A percentile compares a stretch with the other conserved stretches of the same genome.
Conservation (phyloP, 2,113 vertebrate species). For the Coryphaenoides rupestris region DNA sequence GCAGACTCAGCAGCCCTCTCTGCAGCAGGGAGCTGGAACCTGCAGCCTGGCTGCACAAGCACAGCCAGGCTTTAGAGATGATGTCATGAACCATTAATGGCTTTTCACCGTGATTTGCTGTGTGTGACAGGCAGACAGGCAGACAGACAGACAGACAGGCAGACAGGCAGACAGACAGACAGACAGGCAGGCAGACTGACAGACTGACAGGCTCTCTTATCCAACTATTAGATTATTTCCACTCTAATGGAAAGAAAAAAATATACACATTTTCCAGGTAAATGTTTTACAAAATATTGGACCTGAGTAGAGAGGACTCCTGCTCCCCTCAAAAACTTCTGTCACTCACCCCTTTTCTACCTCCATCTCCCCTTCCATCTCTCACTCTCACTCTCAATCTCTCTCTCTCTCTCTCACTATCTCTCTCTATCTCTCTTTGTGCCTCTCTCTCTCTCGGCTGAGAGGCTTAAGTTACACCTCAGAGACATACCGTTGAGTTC, state of each 20-base stretch:
- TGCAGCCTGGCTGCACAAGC: background rate
- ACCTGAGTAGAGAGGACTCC: background rate
- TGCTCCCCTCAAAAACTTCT: slow-evolving; percentile 19
- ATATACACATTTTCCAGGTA: too few relatives aligned
- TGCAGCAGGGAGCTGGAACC: background rate
- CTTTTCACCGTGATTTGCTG: background rate
- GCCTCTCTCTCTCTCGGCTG: background rate
- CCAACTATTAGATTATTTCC: too few relatives aligned
- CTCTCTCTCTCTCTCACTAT: slow-evolving; percentile 5
- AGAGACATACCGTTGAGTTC: slow-evolving; percentile 33
- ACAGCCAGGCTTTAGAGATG: background rate
- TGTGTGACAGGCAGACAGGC: background rate
- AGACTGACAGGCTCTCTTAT: too few relatives aligned
- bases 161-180: too few relatives aligned
- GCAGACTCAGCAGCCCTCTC: background rate
- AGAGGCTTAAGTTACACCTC: slow-evolving; percentile 49
- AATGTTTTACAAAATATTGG: too few relatives aligned
- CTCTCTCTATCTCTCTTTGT: slow-evolving; percentile 27
- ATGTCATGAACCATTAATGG: background rate
- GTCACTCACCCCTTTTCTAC: slow-evolving; percentile 18
- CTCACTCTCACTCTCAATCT: slow-evolving; percentile 18
- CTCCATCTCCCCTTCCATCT: slow-evolving; percentile 18
- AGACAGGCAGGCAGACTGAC: too few relatives aligned
- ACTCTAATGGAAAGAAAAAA: too few relatives aligned
- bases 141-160: background rate